A percentile compares a stretch with the other conserved stretches of the same genome.
phyloP scores from a whole-genome alignment of 2,888 invertebrate genomes.

The Acanthosepion pharaonis region DNA sequence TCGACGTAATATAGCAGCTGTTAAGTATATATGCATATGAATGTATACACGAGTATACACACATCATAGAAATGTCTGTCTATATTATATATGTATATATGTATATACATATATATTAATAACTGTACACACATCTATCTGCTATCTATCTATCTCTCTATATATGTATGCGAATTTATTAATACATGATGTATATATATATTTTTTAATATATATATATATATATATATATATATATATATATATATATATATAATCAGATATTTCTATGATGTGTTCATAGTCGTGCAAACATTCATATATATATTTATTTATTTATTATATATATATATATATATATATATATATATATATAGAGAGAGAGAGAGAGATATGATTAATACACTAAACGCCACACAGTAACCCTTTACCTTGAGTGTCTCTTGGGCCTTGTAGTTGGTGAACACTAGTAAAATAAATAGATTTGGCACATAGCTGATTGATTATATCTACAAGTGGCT shows the following conservation, averaged over 20 bases:
- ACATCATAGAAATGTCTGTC: not conserved
- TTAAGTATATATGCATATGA: not conserved
- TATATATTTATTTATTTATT: constrained; percentile 35
- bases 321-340: constrained; percentile 42
- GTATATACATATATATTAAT: not conserved
- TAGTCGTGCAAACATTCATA: not conserved
- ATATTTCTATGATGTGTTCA: too few species aligned
- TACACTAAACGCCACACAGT: too few species aligned
- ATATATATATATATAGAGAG: not conserved
- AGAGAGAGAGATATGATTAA: not conserved
- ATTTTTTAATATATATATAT: too few species aligned
- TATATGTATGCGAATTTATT: not conserved
- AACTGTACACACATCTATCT: not conserved
- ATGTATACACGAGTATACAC: too few species aligned
- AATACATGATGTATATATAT: too few species aligned
- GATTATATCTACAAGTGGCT: too few species aligned
- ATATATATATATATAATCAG: not conserved
- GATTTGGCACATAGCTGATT: too few species aligned
- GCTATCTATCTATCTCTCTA: not conserved
- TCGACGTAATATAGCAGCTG: too few species aligned
- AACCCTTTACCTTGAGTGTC: too few species aligned
- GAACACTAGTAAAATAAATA: too few species aligned
- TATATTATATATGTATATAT: not conserved
- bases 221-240: not conserved
- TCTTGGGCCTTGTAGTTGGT: too few species aligned